Conservation (phyloP, 2,888 invertebrate species). For the Alentia gelatinosa region DNA sequence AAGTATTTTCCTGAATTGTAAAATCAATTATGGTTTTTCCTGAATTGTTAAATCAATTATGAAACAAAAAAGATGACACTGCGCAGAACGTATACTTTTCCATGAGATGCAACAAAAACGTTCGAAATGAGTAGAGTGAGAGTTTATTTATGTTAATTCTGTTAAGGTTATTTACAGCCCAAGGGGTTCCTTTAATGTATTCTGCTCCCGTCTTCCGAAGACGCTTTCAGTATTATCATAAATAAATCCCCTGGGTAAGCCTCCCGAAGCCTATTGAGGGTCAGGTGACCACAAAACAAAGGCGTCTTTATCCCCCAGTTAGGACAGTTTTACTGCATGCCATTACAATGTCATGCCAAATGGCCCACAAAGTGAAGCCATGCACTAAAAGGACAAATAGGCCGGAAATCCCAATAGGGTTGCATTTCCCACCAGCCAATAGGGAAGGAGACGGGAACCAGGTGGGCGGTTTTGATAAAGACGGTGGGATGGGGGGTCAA, state of each 20-base stretch:
- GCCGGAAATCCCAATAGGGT: no score
- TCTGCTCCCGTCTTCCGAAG: background rate
- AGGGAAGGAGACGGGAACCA: no score
- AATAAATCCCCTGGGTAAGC: background rate
- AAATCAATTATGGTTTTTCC: no score
- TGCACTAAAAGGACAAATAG: background rate
- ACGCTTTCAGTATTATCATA: background rate
- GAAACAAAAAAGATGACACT: no score
- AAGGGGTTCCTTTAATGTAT: no score
- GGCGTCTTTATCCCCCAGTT: background rate
- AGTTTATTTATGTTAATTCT: no score
- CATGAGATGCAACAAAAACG: background rate
- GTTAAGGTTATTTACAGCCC: background rate
- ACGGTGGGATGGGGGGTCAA: no score
- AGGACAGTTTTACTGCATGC: background rate
- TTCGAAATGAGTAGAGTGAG: background rate
- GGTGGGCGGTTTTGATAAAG: no score
- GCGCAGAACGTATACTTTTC: no score
- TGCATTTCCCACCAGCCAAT: no score
- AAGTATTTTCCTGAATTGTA: no score
- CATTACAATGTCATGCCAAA: background rate
- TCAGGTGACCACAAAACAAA: background rate
- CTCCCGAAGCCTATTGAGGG: background rate
- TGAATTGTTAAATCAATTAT: no score
- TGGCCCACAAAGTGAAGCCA: background rate